These are phyloP conservation scores for Dolomedes plantarius DNA, from an alignment of 2,888 invertebrate genomes.

Conservation along the genomic window DNA sequence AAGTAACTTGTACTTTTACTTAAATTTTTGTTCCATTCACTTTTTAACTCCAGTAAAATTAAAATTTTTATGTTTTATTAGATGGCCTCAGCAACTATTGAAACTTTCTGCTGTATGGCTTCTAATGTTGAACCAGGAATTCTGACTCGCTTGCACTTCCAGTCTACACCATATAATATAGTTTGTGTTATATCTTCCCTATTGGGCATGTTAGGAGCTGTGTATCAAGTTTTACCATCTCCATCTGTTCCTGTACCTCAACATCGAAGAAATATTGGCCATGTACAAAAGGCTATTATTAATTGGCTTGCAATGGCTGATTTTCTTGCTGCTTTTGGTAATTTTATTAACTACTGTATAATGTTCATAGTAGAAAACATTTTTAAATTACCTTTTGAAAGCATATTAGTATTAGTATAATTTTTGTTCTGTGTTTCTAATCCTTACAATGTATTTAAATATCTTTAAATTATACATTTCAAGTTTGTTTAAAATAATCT, in stretches of 20 bases:
- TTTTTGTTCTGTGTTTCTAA: no score
- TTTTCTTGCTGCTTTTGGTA: constrained; percentile 86
- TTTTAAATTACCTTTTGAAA: no score
- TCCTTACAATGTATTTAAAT: no score
- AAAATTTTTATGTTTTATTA: no score
- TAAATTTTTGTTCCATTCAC: no score
- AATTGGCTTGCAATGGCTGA: constrained; percentile 88
- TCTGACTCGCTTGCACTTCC: constrained; percentile 82
- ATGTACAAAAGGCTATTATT: constrained; percentile 84
- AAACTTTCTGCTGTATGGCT: constrained; percentile 88
- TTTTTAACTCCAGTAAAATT: no score
- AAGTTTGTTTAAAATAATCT: no score
- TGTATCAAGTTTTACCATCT: constrained; percentile 86
- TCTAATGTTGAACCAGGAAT: constrained; percentile 83
- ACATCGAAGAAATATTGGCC: constrained; percentile 81
- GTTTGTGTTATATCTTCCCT: constrained; percentile 85
- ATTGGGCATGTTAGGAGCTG: constrained; percentile 85
- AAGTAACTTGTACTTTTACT: no score
- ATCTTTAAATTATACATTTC: no score
- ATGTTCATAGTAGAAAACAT: neutral
- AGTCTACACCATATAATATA: constrained; percentile 84
- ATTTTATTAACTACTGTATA: neutral
- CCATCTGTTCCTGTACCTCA: constrained; percentile 79
- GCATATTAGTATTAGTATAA: no score
- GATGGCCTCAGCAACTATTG: constrained; percentile 90